Percentiles rank a stretch among this genome's conserved stretches.
Evolutionary conservation across 2,113 vertebrate species (phyloP).

Genomic region (Hassar affinis): DNA sequence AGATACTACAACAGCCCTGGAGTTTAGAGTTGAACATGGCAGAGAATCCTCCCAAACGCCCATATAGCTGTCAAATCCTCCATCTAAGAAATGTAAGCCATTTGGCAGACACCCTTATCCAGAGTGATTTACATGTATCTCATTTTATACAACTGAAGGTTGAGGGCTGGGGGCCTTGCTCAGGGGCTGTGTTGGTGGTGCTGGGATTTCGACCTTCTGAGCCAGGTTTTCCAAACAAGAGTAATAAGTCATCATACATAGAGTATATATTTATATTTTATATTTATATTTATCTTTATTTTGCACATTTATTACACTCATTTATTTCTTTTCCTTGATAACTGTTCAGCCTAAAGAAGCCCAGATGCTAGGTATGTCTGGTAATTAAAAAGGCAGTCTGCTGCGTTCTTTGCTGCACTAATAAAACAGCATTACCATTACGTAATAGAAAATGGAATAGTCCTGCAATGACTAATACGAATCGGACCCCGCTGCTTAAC

Average conservation of each 20-base stretch:
- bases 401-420: background rate
- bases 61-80: background rate
- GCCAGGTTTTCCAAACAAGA: background rate
- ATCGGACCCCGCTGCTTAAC: background rate
- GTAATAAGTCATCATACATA: background rate
- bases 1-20: no score
- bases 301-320: background rate
- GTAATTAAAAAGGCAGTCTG: background rate
- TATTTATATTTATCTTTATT: no score
- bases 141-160: no score
- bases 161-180: no score
- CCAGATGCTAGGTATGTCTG: background rate
- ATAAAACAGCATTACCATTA: background rate
- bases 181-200: no score
- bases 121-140: no score
- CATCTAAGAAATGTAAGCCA: background rate
- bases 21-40: background rate
- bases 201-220: no score
- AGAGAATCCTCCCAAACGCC: background rate
- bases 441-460: background rate
- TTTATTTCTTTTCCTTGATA: background rate
- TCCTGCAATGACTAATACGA: background rate
- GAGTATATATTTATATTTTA: background rate
- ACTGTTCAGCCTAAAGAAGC: background rate
- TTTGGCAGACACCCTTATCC: no score